phyloP scores from a whole-genome alignment of 2,888 invertebrate genomes.

The Melikaiella ostensackeni region DNA sequence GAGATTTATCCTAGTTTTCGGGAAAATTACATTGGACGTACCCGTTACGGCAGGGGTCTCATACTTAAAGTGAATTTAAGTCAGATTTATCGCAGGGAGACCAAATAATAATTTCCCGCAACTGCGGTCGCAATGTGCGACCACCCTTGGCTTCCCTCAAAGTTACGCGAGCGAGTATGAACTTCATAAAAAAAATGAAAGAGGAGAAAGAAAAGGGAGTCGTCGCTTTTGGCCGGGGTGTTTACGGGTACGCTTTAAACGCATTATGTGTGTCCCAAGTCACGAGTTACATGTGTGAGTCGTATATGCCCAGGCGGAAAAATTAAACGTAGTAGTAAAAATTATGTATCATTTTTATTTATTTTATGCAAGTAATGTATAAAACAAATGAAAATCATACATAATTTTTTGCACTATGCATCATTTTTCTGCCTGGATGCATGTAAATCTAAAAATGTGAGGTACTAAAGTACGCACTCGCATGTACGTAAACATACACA shows the following conservation, averaged over 20 bases:
- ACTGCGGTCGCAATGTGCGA: constrained; percentile 29
- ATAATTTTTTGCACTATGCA: no score
- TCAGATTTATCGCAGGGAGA: constrained; percentile 26
- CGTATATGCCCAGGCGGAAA: no score
- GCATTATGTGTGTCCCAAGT: constrained; percentile 25
- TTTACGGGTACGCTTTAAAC: constrained; percentile 22
- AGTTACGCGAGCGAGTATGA: constrained; percentile 34
- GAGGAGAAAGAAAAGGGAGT: constrained; percentile 18
- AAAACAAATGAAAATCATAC: no score
- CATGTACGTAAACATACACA: not conserved
- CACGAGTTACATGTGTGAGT: constrained; percentile 19
- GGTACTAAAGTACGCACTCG: not conserved
- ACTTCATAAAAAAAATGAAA: constrained; percentile 18
- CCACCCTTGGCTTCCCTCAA: constrained; percentile 32
- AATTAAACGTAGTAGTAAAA: no score
- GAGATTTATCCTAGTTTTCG: constrained; percentile 30
- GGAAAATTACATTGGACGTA: constrained; percentile 24
- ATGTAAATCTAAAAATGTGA: not conserved
- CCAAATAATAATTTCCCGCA: constrained; percentile 37
- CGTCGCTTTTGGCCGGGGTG: constrained; percentile 10
- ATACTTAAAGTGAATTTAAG: constrained; percentile 23
- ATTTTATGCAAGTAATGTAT: no score
- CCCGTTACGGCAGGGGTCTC: constrained; percentile 5
- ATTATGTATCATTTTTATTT: no score
- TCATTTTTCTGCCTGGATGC: no score